Base-by-base conservation (phyloP, 2,113 vertebrate species). In the Antennarius striatus region DNA sequence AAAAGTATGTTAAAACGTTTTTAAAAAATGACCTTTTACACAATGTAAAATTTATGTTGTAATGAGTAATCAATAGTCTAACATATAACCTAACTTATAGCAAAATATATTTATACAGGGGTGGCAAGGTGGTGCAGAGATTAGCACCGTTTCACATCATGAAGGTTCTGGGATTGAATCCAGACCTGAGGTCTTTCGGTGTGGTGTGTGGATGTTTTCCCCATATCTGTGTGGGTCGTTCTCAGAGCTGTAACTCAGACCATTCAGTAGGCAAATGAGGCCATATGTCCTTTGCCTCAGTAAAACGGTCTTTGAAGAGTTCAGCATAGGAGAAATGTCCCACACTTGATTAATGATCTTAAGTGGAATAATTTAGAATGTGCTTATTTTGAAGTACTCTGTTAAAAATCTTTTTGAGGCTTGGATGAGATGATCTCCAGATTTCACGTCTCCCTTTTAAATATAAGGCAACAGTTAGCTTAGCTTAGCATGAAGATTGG, bases 231-330 rank as follows among this genome's bases (percentile, higher is more conserved):
- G 32, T 36, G 3, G 32, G 32, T 43, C 10, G 6, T 43, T 43
- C 10, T 12, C 3, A 43, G 32, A 50, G 40, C 42, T 50, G 16
- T 51, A 57, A 48, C 36, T 4, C 29, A n/a, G 51, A 22, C 56
- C 57, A 63, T 60, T 79, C 50, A 48, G 66, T 63, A 50, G 50
- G 50, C 42, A 48, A 14, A 52, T 6, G 14, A 4, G 56, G 56
- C 46, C 14, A 53, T 5, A 57, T 57, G 43, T 56, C 51, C 60
- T 4, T 58, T 55, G 61, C 51, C 68, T 61, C 47, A 46, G 30
- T 46, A 17, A 46, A 56, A 22, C 57, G 5, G 42, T 42, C 22
- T 45, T 12, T 45, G 10, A 11, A 12, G 4, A 10, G 11, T 45
- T 45, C 10, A 45, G 43, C 39, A 7, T 7, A 45, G 43, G 16